Conservation (phyloP, 2,113 vertebrate species). For the Anser cygnoides region DNA sequence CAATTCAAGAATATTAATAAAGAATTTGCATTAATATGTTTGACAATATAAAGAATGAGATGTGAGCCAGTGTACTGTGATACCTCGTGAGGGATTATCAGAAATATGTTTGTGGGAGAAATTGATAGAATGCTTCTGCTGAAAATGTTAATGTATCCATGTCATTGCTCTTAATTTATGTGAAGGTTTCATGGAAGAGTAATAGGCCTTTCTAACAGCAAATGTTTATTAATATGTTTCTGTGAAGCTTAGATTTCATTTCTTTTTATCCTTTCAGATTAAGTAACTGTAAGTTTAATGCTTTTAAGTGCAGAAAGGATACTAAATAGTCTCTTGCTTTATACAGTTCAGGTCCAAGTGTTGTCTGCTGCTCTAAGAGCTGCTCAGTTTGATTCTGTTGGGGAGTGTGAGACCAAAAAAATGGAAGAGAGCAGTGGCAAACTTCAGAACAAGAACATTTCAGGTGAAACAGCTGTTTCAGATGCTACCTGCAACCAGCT, state of each 20-base stretch:
- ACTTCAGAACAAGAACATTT: not conserved
- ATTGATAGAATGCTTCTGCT: not conserved
- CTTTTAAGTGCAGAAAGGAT: not conserved
- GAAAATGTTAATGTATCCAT: not conserved
- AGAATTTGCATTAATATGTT: not conserved
- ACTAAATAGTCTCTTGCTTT: not conserved
- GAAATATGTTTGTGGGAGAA: not conserved
- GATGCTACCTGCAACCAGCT: not conserved
- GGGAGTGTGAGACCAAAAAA: conserved; percentile 25
- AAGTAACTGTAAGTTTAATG: not conserved
- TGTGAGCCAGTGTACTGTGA: not conserved
- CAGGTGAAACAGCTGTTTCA: not conserved
- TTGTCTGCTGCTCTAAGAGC: conserved; percentile 85
- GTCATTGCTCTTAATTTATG: not conserved
- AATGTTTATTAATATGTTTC: not conserved
- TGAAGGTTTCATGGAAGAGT: not conserved
- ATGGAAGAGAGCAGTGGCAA: not conserved
- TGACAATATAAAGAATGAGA: not conserved
- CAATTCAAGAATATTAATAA: not conserved
- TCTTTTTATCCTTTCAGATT: not conserved
- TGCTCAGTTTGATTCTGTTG: conserved; percentile 79
- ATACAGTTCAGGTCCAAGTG: conserved; percentile 86
- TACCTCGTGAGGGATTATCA: not conserved
- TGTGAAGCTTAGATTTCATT: not conserved
- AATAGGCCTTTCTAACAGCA: not conserved